phyloP scores from a whole-genome alignment of 1,140 invertebrate species.

The Drusus annulatus region DNA sequence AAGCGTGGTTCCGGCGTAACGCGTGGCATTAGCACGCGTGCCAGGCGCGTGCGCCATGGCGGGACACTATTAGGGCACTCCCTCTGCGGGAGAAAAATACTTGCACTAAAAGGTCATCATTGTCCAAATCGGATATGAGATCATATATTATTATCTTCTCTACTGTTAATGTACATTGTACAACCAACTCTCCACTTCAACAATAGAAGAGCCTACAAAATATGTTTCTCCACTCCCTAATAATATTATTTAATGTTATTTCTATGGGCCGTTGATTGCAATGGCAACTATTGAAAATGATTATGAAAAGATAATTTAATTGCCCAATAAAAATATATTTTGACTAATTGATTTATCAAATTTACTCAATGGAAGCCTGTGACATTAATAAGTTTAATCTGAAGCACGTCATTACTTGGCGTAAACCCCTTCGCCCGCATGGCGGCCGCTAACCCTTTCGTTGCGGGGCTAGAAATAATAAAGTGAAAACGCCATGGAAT shows the following conservation, averaged over 20 bases:
- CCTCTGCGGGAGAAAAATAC: conserved; percentile 1
- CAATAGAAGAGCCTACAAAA: no score
- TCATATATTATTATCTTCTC: no score
- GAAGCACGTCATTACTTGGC: not conserved
- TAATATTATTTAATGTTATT: no score
- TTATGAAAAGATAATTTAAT: conserved; percentile 11
- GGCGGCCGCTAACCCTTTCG: not conserved
- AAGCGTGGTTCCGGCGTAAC: conserved; percentile 8
- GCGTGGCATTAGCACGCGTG: not conserved
- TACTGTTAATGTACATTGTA: no score
- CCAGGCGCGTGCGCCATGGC: conserved; percentile 1
- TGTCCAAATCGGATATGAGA: conserved; percentile 5
- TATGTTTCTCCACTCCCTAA: no score
- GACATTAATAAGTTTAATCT: conserved; percentile 23
- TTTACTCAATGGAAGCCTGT: not conserved
- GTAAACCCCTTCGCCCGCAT: conserved; percentile 13
- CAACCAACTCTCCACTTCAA: no score
- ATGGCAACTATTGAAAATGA: not conserved
- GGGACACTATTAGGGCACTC: not conserved
- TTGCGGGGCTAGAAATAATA: not conserved
- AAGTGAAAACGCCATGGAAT: no score
- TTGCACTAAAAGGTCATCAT: not conserved
- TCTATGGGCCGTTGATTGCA: not conserved
- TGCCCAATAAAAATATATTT: conserved; percentile 34
- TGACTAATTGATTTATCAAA: conserved; percentile 39